Percentiles rank a stretch among this genome's conserved stretches.
phyloP scores from a whole-genome alignment of 2,113 vertebrate genomes.

The Pseudorectes ferrugineus region DNA sequence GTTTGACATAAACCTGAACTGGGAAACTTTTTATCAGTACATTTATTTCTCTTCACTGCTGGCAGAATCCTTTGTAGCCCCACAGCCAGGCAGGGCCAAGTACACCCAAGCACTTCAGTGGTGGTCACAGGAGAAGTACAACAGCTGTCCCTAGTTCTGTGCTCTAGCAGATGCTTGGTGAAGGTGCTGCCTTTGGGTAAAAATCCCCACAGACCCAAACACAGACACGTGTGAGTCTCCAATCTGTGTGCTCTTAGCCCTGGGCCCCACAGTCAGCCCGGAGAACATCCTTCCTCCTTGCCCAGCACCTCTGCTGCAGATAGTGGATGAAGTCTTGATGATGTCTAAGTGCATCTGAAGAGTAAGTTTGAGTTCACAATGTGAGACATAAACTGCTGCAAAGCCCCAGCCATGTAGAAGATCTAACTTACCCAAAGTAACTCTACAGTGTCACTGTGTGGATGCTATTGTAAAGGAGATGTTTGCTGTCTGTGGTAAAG shows the following conservation, averaged over 20 bases:
- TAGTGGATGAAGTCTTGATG: neutral
- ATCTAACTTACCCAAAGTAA: neutral
- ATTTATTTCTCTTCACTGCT: neutral
- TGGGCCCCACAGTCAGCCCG: neutral
- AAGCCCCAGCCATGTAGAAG: neutral
- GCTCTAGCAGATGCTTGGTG: neutral
- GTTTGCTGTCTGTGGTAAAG: fast-evolving
- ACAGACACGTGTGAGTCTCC: fast-evolving
- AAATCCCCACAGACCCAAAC: neutral
- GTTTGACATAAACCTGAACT: neutral
- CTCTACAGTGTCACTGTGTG: no score
- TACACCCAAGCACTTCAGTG: neutral
- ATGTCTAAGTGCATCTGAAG: neutral
- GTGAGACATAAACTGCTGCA: neutral
- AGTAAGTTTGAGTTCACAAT: neutral
- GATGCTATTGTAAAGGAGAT: neutral
- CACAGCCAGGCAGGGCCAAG: neutral
- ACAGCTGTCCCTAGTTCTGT: neutral
- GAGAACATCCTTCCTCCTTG: neutral
- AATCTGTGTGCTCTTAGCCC: neutral
- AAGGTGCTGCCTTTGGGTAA: neutral
- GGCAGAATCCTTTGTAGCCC: neutral
- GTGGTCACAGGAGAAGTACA: neutral
- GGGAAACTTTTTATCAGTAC: neutral
- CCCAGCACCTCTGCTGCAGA: neutral